Evolutionary conservation across 2,113 vertebrate genomes (phyloP), one percentile per base, ranked within the genome.

Genomic region (Thalassoma bifasciatum): DNA sequence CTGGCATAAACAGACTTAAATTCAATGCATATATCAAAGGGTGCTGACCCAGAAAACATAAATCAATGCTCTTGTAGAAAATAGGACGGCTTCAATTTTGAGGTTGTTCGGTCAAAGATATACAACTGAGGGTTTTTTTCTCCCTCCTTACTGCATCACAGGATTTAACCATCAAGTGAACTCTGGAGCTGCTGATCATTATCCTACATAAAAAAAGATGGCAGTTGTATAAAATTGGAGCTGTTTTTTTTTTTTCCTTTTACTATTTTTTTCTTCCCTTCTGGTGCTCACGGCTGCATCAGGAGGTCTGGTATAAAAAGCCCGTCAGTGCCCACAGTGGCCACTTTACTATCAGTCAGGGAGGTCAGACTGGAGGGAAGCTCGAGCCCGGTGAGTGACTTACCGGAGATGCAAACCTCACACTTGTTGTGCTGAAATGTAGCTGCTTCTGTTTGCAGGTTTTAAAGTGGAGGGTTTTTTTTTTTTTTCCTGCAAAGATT

Each of bases 241-340:
- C 59, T 14, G 24, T 23, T 40, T 61, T 52, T 37, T 26, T 40
- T 61, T 47, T 30, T 40, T n/a, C n/a, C n/a, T 38, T 23, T 1
- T 14, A 13, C 10, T 38, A 3, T 36, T 37, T 36, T 10, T 8
- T n/a, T 21, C 14, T 40, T 11, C 23, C 46, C 26, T 56, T 64
- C 37, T 24, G 56, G n/a, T 63, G 51, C 62, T 69, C 21, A 53
- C 81, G 86, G 77, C 72, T 77, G 84, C 81, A 84, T 87, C 86
- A 81, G 83, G 87, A 87, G 79, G 81, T 89, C 63, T 57, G 71
- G 82, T 94, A 89, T 92, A 91, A 87, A 62, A 88, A 89, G 89
- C 84, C 81, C 84, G 93, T 93, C 90, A 91, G 89, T 49, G 90
- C 88, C 91, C 88, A 87, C 92, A 88, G 91, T 91, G 93, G 92